These are phyloP conservation scores for Smittia sp. DNA, from an alignment of 2,888 invertebrate genomes.

Conservation along the genomic window DNA sequence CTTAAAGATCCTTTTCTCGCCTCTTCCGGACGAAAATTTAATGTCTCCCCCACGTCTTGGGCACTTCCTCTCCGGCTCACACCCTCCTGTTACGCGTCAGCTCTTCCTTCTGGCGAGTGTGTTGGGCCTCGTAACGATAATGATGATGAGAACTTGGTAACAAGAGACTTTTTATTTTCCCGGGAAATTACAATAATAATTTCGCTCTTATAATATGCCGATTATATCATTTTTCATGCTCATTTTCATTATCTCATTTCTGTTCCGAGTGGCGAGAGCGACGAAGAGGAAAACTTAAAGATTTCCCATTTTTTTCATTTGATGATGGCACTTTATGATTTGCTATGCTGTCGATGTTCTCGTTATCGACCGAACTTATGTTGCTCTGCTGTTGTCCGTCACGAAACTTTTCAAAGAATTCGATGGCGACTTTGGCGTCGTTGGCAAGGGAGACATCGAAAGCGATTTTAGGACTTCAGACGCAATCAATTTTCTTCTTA, in stretches of 20 bases:
- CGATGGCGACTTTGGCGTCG: too few species aligned
- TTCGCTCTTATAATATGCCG: constrained; percentile 13
- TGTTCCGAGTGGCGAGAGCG: background rate
- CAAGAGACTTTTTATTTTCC: constrained; percentile 39
- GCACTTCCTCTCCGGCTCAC: background rate
- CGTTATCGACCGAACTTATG: background rate
- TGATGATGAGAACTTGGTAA: constrained; percentile 36
- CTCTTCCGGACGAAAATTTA: background rate
- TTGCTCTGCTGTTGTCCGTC: too few species aligned
- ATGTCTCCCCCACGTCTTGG: background rate
- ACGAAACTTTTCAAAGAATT: too few species aligned
- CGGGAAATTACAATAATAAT: constrained; percentile 37
- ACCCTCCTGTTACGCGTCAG: background rate
- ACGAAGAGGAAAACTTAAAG: background rate
- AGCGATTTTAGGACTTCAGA: too few species aligned
- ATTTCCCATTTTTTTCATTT: background rate
- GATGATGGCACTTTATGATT: background rate
- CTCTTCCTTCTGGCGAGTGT: background rate
- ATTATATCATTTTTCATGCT: constrained; percentile 41
- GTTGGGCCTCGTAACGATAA: constrained; percentile 1
- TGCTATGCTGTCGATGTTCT: background rate
- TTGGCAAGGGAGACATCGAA: too few species aligned
- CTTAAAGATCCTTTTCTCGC: background rate
- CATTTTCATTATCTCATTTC: constrained; percentile 33
- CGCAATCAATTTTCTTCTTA: too few species aligned